Base-by-base conservation (phyloP, 2,888 invertebrate genomes). In the Cephus rjabovi region DNA sequence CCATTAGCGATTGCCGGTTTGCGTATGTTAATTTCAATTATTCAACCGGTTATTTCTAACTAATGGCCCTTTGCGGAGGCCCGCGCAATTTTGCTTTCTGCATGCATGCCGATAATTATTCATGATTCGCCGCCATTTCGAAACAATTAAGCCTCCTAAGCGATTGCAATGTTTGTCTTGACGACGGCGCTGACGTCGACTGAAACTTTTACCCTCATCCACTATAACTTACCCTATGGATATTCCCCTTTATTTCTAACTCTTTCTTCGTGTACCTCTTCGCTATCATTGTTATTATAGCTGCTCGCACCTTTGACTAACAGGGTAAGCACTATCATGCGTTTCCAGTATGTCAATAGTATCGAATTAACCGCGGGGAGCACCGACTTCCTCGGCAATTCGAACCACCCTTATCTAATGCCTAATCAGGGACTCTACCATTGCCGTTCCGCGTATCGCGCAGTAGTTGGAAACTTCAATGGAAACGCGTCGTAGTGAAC, bases 11-110 rank as follows among this genome's bases (percentile, higher is more conserved):
- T 85, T 85, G 83, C 79, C 81, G 81, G 78, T 81, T 79, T 83
- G 82, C 82, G 81, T 86, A 86, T 56, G 56, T 86, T 86, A 88
- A 89, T 87, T 88, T 86, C 84, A 89, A 88, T 89, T 87, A 88
- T 89, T 87, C 86, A 85, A 84, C 80, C 83, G 81, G 86, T 86
- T 84, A 83, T 79, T 84, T 83, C 79, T 77, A 78, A 74, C 77
- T 82, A 83, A 86, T 84, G 80, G 77, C 79, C 75, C 81, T 85
- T 81, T 56, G 23, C 56, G 79, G 78, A 79, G 77, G 79, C 75
- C 75, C 79, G 80, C 80, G 73, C 77, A 81, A 82, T 84, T 82
- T 79, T 82, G 80, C 79, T 79, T 81, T 76, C 76, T 75, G 76
- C 77, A 76, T 87, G 87, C 88, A 88, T 87, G 87, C 77, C 80